These are phyloP conservation scores for Petroica traversi DNA, from an alignment of 2,113 vertebrate genomes.

Conservation along the genomic window DNA sequence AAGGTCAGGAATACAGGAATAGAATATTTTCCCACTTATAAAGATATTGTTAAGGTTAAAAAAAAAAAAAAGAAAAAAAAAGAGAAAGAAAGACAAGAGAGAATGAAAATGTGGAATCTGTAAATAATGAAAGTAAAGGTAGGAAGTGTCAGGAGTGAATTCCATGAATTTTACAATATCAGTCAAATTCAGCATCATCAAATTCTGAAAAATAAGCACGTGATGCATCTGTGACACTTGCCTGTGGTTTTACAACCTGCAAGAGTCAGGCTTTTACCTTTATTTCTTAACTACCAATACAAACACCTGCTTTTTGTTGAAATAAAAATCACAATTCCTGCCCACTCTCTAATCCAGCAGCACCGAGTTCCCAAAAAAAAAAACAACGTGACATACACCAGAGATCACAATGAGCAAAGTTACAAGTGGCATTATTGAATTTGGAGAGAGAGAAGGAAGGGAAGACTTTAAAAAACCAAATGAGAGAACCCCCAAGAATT, in stretches of 20 bases:
- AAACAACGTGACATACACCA: not conserved
- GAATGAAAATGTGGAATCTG: not conserved
- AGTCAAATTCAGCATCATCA: not conserved
- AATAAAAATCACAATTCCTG: not conserved
- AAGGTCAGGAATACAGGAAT: accelerated
- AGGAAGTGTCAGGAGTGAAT: not conserved
- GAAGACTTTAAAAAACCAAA: not conserved
- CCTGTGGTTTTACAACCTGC: not conserved
- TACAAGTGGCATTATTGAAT: not conserved
- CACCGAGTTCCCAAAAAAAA: not conserved
- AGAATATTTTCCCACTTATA: not conserved
- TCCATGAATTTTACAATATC: not conserved
- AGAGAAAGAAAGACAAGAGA: not conserved
- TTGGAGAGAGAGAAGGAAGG: not conserved
- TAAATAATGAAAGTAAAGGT: not conserved
- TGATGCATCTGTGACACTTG: not conserved
- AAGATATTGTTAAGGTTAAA: not conserved
- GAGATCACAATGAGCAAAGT: not conserved
- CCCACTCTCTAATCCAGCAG: not conserved
- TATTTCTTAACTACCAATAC: not conserved
- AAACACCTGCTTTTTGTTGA: not conserved
- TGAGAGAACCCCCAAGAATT: not conserved
- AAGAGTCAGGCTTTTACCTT: not conserved
- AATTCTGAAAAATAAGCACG: not conserved
- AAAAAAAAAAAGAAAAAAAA: not conserved